Conservation (phyloP, 2,888 invertebrate species). For the Ormyrus thymus region DNA sequence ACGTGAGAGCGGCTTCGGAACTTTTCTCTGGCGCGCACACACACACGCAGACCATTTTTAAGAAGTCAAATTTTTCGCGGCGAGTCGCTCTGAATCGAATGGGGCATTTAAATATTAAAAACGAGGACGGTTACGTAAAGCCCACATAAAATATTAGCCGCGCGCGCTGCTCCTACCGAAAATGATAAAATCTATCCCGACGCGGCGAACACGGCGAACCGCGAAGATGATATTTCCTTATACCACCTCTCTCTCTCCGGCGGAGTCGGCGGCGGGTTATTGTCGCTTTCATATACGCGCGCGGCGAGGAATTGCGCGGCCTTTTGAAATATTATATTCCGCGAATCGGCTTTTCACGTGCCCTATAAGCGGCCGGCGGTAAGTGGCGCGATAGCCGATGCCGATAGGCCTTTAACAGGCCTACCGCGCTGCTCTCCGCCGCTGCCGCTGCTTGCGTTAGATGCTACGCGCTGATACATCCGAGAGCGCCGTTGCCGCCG, state of each 20-base stretch:
- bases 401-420: slow-evolving; percentile 60
- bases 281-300: slow-evolving; percentile 19
- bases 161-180: neutral
- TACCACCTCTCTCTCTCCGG: neutral
- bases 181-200: slow-evolving; percentile 32
- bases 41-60: slow-evolving; percentile 23
- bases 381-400: slow-evolving; percentile 59
- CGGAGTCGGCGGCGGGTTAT: neutral
- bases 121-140: slow-evolving; percentile 9
- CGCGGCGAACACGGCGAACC: neutral
- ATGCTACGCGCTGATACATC: slow-evolving; percentile 47
- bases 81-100: slow-evolving; percentile 28
- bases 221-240: slow-evolving; percentile 46
- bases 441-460: slow-evolving; percentile 43
- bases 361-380: slow-evolving; percentile 57
- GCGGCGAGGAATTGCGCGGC: neutral
- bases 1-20: no score
- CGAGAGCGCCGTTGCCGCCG: slow-evolving; percentile 7
- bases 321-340: slow-evolving; percentile 53
- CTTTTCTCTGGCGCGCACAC: no score
- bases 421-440: slow-evolving; percentile 56
- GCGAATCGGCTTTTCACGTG: slow-evolving; percentile 60
- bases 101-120: slow-evolving; percentile 48
- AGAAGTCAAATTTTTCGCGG: neutral
- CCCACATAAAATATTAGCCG: slow-evolving; percentile 36